A percentile compares a stretch with the other conserved stretches of the same genome.
Conservation (phyloP, 2,888 invertebrate genomes). For the Xanthia togata region DNA sequence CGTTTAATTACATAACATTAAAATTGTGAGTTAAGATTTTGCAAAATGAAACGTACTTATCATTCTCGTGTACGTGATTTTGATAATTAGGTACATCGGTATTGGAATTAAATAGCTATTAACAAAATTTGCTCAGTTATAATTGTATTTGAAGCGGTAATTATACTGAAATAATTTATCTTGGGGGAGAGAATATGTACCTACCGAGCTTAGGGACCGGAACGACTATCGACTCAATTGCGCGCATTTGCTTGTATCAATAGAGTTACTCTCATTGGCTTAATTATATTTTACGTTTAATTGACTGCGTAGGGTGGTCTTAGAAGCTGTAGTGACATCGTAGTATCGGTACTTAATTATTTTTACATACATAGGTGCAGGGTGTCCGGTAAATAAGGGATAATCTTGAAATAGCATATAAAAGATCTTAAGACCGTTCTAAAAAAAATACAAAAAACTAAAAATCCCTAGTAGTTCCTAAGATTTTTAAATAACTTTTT, state of each 20-base stretch:
- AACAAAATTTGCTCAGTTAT: constrained; percentile 38
- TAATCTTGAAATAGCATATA: too few relatives aligned
- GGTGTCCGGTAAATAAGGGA: too few relatives aligned
- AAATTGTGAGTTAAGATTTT: constrained; percentile 29
- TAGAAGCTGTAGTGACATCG: constrained; percentile 6
- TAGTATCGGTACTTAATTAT: constrained; percentile 2
- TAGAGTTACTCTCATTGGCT: constrained; percentile 28
- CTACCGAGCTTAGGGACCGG: constrained; percentile 24
- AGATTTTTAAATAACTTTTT: too few relatives aligned
- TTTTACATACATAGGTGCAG: background rate
- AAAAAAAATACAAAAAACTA: too few relatives aligned
- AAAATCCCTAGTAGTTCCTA: too few relatives aligned
- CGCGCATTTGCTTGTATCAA: constrained; percentile 50
- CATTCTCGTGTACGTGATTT: constrained; percentile 36
- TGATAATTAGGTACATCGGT: constrained; percentile 16
- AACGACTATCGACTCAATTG: constrained; percentile 44
- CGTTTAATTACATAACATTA: constrained; percentile 47
- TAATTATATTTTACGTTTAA: constrained; percentile 48
- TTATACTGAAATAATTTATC: constrained; percentile 54
- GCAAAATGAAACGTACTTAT: constrained; percentile 18
- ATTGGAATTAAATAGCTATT: constrained; percentile 20
- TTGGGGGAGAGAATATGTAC: constrained; percentile 47
- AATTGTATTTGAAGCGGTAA: constrained; percentile 58
- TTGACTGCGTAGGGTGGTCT: constrained; percentile 14
- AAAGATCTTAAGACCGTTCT: too few relatives aligned